Evolutionary conservation across 2,888 invertebrate species (phyloP), one percentile per base, ranked within the genome.

Genomic region (Stenoptilia bipunctidactyla): DNA sequence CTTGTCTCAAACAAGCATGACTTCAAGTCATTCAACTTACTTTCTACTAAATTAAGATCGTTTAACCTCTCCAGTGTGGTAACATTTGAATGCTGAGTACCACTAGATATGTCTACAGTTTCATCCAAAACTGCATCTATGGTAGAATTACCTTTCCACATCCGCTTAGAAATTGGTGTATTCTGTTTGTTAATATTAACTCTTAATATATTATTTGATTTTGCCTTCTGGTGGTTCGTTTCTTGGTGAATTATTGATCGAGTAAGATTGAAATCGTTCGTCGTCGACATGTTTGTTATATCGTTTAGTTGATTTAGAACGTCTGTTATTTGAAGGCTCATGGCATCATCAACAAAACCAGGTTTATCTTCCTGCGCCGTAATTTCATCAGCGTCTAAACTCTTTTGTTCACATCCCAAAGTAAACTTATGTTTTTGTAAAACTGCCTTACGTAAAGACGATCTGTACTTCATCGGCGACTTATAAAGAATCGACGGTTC

Each of bases 31-130:
- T 59, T 69, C 15, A 85, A 44, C 54, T 68, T 83, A 43, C 64
- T 70, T 43, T 84, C 79, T 1, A 85, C 64, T 10, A 70, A 59
- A 46, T 83, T 66, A 13, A 85, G 58, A 50, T 85, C 85, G 35
- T 59, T 69, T n/a, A 85, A 61, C 48, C 84, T 64, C 47, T 84
- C 84, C 30, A 79, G 55, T 5, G 83, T 85, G 2, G 63, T 65
- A 1, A 82, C 61, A 51, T 68, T 64, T 0, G 80, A 77, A 0
- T 68, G 71, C 20, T 60, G 63, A 1, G 72, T 66, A 1, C 56
- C 40, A 45, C 67, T 65, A 0, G 57, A 55, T 1, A 48, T 36
- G 1, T 49, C 48, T 1, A 45, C 46, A 1, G 56, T 56, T 4
- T 61, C 55, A 34, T 67, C 60, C 36, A 59, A 38, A 27, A 49